Conservation (phyloP, 2,888 invertebrate genomes). For the Griposia aprilina region DNA sequence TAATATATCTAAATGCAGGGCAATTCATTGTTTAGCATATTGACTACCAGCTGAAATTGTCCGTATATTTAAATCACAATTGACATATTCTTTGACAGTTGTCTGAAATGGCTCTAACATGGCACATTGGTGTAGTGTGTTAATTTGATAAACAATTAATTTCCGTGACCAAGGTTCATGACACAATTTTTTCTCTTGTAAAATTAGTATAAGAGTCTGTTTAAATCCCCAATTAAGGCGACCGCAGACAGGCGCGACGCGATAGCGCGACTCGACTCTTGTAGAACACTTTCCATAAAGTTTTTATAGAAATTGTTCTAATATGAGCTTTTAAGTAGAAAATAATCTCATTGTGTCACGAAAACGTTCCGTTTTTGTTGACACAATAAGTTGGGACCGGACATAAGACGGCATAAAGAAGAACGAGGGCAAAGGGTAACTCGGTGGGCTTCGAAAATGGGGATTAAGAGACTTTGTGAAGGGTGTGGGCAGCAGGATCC, state of each 20-base stretch:
- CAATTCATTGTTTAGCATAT: too few species aligned
- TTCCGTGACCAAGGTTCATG: neutral
- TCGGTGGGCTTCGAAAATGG: constrained; percentile 22
- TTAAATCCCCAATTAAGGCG: neutral
- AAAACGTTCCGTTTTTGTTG: constrained; percentile 23
- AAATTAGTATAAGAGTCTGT: neutral
- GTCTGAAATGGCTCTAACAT: neutral
- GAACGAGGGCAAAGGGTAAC: constrained; percentile 10
- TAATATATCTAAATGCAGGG: too few species aligned
- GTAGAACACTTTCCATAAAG: too few species aligned
- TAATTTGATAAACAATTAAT: neutral
- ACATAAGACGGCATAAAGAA: constrained; percentile 32
- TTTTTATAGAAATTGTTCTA: too few species aligned
- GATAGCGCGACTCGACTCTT: too few species aligned
- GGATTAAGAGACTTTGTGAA: constrained; percentile 44
- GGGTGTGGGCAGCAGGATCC: neutral
- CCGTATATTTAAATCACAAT: neutral
- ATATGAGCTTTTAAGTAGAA: neutral
- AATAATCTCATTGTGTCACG: constrained; percentile 6
- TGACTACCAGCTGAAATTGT: too few species aligned
- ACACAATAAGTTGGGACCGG: constrained; percentile 22
- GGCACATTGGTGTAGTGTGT: neutral
- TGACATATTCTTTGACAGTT: neutral
- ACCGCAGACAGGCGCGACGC: too few species aligned
- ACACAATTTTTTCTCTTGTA: neutral